These are phyloP conservation scores for Palythoa heliodiscus DNA, from an alignment of 92 coral and sea anemone genomes.

Conservation along the genomic window DNA sequence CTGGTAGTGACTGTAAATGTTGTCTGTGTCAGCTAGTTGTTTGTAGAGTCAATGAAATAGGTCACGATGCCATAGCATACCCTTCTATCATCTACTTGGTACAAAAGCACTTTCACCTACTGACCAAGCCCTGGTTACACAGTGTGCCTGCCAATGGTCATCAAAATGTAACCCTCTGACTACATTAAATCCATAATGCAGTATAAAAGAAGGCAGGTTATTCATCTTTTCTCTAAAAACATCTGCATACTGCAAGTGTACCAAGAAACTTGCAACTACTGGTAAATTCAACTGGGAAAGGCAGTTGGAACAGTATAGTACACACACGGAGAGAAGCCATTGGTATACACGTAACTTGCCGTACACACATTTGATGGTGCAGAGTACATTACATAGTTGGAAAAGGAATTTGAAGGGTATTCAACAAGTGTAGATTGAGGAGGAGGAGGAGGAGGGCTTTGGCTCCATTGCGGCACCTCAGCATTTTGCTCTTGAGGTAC, in stretches of 20 bases:
- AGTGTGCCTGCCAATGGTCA: background rate
- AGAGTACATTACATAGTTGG: conserved; percentile 47
- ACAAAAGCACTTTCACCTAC: background rate
- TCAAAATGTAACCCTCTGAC: background rate
- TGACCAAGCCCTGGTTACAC: conserved; percentile 2
- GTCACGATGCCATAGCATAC: background rate
- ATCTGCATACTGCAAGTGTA: background rate
- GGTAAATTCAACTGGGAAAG: conserved; percentile 31
- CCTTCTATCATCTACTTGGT: background rate
- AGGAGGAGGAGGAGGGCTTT: conserved; percentile 49
- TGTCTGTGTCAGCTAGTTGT: background rate
- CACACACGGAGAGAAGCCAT: conserved; percentile 37
- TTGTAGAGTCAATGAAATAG: background rate
- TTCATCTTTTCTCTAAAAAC: background rate
- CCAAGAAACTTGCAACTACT: conserved; percentile 20
- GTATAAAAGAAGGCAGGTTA: conserved; percentile 15
- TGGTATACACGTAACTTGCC: conserved; percentile 24
- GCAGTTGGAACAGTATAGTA: conserved; percentile 42
- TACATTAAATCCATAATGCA: conserved; percentile 1
- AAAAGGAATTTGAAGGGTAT: conserved; percentile 40
- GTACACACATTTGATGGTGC: conserved; percentile 34
- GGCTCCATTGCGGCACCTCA: conserved; percentile 49
- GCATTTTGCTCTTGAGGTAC: conserved; percentile 51
- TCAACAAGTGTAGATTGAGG: conserved; percentile 35
- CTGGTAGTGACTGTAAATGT: background rate